Percentiles rank a stretch among this genome's conserved stretches.
These are phyloP conservation scores for Drosophila miranda DNA, from an alignment of 1,140 invertebrate species.

Conservation along the genomic window DNA sequence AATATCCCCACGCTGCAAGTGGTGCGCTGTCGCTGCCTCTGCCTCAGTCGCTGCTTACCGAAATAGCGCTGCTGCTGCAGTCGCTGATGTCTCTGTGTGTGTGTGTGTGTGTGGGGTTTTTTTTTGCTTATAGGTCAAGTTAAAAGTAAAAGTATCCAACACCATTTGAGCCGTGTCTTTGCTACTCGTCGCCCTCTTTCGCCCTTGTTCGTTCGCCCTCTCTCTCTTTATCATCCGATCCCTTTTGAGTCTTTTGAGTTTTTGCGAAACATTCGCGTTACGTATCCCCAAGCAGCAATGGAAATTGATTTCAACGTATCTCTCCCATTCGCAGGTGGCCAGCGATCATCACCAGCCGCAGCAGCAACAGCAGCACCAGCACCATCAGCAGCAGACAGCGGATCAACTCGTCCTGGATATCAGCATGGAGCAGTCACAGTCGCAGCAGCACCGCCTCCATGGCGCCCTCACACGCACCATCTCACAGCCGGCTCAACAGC, in stretches of 20 bases:
- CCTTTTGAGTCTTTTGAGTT: conserved; percentile 29
- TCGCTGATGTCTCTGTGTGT: background rate
- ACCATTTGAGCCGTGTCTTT: conserved; percentile 35
- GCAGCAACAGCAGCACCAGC: conserved; percentile 50
- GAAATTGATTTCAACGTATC: conserved; percentile 52
- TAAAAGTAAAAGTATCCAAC: conserved; percentile 73
- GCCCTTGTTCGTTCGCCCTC: background rate
- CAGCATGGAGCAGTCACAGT: conserved; percentile 49
- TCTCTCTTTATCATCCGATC: conserved; percentile 8
- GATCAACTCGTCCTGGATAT: conserved; percentile 39
- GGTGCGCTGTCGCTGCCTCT: background rate
- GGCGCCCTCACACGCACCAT: conserved; percentile 70
- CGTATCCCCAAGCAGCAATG: conserved; percentile 52
- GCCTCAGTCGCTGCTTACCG: background rate
- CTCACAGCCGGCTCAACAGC: conserved; percentile 70
- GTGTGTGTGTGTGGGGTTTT: conserved; percentile 33
- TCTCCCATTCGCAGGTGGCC: conserved; percentile 63
- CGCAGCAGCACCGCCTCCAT: conserved; percentile 58
- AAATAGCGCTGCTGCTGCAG: conserved; percentile 14
- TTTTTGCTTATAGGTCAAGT: conserved; percentile 75
- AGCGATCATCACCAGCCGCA: conserved; percentile 57
- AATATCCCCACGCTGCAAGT: conserved; percentile 55
- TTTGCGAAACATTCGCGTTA: conserved; percentile 58
- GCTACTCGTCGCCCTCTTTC: conserved; percentile 5
- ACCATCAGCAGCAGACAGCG: conserved; percentile 27